Conservation (phyloP, 1,140 invertebrate species). For the Tachypleus tridentatus region DNA sequence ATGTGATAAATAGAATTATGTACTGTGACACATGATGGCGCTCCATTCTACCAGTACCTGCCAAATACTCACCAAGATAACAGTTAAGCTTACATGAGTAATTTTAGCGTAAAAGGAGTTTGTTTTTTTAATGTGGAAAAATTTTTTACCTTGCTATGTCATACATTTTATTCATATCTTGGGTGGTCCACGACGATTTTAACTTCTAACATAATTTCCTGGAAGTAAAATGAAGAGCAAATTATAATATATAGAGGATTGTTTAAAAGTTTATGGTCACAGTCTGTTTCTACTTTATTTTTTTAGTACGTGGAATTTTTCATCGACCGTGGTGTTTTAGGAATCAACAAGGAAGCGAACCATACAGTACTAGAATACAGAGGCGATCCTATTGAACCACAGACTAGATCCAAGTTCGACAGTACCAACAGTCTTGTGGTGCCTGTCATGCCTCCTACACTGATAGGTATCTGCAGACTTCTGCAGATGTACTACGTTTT, state of each 20-base stretch:
- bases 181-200: no score
- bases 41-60: no score
- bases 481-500: conserved; percentile 68
- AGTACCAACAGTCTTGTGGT: conserved; percentile 53
- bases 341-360: conserved; percentile 54
- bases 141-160: no score
- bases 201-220: background rate
- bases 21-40: no score
- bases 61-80: no score
- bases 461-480: conserved; percentile 56
- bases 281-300: conserved; percentile 11
- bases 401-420: conserved; percentile 47
- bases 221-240: background rate
- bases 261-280: no score
- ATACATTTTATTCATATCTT: no score
- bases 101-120: no score
- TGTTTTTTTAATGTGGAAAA: no score
- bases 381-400: conserved; percentile 48
- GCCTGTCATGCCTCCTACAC: conserved; percentile 64
- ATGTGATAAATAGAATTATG: no score
- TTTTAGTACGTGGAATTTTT: conserved; percentile 62
- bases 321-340: conserved; percentile 66
- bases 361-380: conserved; percentile 60
- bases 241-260: background rate
- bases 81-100: no score